A percentile compares a stretch with the other conserved stretches of the same genome.
Evolutionary conservation across 2,797 vertebrate species (phyloP).

Genomic region (Nyctalus aviator): DNA sequence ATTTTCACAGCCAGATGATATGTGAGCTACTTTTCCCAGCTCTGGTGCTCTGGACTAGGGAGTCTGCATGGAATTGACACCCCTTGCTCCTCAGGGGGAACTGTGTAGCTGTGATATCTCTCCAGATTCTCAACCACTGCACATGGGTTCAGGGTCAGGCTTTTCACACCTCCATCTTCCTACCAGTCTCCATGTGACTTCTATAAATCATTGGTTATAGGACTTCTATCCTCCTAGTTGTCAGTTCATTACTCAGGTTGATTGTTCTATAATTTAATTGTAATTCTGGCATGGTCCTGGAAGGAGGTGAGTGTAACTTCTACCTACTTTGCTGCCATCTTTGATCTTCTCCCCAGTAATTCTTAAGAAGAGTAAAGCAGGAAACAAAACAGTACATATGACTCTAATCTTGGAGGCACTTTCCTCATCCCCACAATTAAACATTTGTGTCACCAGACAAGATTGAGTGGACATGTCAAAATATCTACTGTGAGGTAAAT

Average conservation of each 20-base stretch:
- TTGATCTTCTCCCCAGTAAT: not conserved
- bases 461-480: not conserved
- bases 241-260: not conserved
- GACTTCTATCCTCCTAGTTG: not conserved
- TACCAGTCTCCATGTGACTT: not conserved
- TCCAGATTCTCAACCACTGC: not conserved
- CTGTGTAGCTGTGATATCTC: not conserved
- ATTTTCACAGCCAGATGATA: not conserved
- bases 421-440: not conserved
- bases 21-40: not conserved
- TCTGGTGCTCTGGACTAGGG: not conserved
- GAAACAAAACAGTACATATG: not conserved
- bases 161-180: not conserved
- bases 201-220: not conserved
- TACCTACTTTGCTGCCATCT: not conserved
- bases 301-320: not conserved
- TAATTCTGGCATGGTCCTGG: not conserved
- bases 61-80: not conserved
- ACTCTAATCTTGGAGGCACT: not conserved
- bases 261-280: not conserved
- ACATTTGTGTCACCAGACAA: not conserved
- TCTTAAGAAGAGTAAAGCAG: not conserved
- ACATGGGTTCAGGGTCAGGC: not conserved
- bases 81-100: not conserved
- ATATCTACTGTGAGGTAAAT: not conserved